Conservation (phyloP, 2,888 invertebrate species). For the Drosophila atripex region DNA sequence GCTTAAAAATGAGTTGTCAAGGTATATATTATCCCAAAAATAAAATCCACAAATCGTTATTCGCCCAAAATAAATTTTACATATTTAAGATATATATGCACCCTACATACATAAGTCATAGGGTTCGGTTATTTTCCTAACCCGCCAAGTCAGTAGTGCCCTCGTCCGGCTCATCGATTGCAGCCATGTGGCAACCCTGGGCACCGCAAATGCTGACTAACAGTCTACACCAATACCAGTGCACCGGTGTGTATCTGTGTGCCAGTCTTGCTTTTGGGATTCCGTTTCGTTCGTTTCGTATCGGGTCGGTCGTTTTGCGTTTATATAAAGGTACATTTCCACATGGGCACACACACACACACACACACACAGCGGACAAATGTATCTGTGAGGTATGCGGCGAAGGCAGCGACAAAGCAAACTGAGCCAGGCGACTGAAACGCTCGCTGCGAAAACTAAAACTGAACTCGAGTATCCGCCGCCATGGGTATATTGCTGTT, state of each 20-base stretch:
- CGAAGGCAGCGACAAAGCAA: slow-evolving; percentile 66
- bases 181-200: slow-evolving; percentile 64
- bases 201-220: slow-evolving; percentile 63
- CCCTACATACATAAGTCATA: neutral
- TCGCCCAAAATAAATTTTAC: neutral
- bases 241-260: slow-evolving; percentile 43
- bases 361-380: slow-evolving; percentile 21
- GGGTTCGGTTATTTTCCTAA: neutral
- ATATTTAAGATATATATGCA: neutral
- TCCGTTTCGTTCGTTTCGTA: slow-evolving; percentile 74
- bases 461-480: slow-evolving; percentile 70
- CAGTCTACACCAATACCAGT: slow-evolving; percentile 59
- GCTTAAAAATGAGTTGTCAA: neutral
- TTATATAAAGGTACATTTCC: slow-evolving; percentile 78
- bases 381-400: slow-evolving; percentile 55
- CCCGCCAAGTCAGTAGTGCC: slow-evolving; percentile 6
- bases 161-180: slow-evolving; percentile 13
- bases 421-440: slow-evolving; percentile 66
- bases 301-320: slow-evolving; percentile 63
- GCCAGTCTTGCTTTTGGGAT: slow-evolving; percentile 77
- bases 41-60: neutral
- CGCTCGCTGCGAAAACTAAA: slow-evolving; percentile 65
- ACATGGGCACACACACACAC: slow-evolving; percentile 51
- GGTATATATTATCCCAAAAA: neutral
- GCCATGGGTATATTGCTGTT: slow-evolving; percentile 5